Percentiles rank a stretch among this genome's conserved stretches.
Evolutionary conservation across 2,113 vertebrate species (phyloP).

Genomic region (Plotosus lineatus): DNA sequence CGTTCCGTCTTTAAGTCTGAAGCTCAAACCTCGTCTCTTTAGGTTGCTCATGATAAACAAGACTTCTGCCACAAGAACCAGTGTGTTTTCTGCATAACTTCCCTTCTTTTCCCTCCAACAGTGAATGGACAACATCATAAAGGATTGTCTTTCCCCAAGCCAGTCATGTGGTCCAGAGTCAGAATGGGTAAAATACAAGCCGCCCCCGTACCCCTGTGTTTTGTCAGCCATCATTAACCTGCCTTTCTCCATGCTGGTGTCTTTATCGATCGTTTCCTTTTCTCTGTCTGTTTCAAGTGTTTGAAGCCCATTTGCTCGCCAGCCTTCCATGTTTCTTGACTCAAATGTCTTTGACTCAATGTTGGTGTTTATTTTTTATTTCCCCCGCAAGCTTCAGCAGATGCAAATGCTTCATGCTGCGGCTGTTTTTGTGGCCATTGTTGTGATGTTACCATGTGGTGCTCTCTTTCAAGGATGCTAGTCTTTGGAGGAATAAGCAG

Average conservation of each 20-base stretch:
- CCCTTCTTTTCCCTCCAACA: constrained; percentile 67
- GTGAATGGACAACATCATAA: constrained; percentile 69
- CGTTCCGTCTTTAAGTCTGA: not conserved
- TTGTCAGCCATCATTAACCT: constrained; percentile 49
- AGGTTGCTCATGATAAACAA: constrained; percentile 24
- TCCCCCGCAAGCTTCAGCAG: constrained; percentile 55
- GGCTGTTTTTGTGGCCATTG: constrained; percentile 29
- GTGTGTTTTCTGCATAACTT: constrained; percentile 54
- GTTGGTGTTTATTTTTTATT: constrained; percentile 23
- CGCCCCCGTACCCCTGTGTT: constrained; percentile 48
- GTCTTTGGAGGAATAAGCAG: constrained; percentile 11
- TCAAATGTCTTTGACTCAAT: constrained; percentile 41
- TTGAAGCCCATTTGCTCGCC: constrained; percentile 49
- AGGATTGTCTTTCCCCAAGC: constrained; percentile 65
- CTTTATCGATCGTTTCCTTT: constrained; percentile 35
- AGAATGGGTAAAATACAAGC: constrained; percentile 67
- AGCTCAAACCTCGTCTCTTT: not conserved
- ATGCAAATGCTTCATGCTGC: constrained; percentile 49
- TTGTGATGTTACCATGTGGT: not conserved
- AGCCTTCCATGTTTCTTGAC: constrained; percentile 41
- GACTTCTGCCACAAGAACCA: not conserved
- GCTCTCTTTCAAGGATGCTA: not conserved
- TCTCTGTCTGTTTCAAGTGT: constrained; percentile 37
- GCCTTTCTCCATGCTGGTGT: constrained; percentile 50
- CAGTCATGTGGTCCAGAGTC: constrained; percentile 62